phyloP scores from a whole-genome alignment of 2,888 invertebrate genomes.

The Drosophila neonasuta region DNA sequence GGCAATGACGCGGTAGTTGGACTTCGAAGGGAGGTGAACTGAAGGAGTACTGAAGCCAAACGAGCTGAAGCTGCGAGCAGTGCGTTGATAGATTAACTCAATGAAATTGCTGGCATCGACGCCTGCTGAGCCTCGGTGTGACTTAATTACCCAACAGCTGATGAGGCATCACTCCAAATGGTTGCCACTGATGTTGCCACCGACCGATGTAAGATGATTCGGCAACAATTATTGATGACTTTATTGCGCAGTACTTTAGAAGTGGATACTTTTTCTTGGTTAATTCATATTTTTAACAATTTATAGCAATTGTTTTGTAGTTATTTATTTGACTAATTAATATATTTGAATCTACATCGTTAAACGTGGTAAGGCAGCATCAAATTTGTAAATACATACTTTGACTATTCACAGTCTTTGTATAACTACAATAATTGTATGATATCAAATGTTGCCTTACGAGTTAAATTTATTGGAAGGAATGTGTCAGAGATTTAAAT shows the following conservation, averaged over 20 bases:
- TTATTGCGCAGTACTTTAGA: slow-evolving; percentile 2
- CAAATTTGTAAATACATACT: too few species aligned
- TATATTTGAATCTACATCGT: too few species aligned
- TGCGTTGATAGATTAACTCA: slow-evolving; percentile 70
- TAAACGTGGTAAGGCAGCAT: too few species aligned
- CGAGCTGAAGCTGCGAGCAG: slow-evolving; percentile 28
- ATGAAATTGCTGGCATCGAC: slow-evolving; percentile 61
- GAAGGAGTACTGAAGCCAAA: not conserved
- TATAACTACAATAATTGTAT: too few species aligned
- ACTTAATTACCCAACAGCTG: slow-evolving; percentile 51
- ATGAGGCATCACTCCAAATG: slow-evolving; percentile 29
- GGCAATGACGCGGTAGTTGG: slow-evolving; percentile 23
- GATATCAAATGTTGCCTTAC: too few species aligned
- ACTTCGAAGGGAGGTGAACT: not conserved
- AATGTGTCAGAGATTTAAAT: too few species aligned
- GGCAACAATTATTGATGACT: slow-evolving; percentile 5
- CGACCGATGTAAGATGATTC: slow-evolving; percentile 17
- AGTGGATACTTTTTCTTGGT: not conserved
- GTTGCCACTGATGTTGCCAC: slow-evolving; percentile 7
- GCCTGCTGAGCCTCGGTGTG: slow-evolving; percentile 32
- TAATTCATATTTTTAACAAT: not conserved
- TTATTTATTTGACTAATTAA: not conserved
- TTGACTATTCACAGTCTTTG: too few species aligned
- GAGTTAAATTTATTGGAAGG: too few species aligned
- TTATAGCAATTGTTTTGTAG: not conserved